phyloP scores from a whole-genome alignment of 1,140 invertebrate species.

The Conus betulinus region DNA sequence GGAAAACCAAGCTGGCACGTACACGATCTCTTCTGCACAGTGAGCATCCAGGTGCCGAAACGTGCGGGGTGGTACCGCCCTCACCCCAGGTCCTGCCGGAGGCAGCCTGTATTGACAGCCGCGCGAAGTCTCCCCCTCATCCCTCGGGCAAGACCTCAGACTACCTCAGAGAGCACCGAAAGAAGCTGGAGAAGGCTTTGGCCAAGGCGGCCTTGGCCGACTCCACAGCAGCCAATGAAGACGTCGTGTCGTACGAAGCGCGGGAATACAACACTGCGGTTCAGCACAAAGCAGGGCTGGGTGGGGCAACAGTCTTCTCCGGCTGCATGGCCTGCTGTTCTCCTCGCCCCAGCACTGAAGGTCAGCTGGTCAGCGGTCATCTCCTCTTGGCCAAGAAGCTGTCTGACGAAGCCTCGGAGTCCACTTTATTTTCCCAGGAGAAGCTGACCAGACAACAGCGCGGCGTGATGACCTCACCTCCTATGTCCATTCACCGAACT shows the following conservation, averaged over 20 bases:
- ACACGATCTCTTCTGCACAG: slow-evolving; percentile 58
- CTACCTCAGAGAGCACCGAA: slow-evolving; percentile 55
- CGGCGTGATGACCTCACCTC: background rate
- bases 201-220: background rate
- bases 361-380: slow-evolving; percentile 70
- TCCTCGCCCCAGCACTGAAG: slow-evolving; percentile 42
- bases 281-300: too few species aligned
- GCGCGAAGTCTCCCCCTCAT: slow-evolving; percentile 15
- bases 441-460: background rate
- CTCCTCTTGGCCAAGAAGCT: slow-evolving; percentile 74
- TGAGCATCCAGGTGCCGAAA: slow-evolving; percentile 22
- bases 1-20: slow-evolving; percentile 55
- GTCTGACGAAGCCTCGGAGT: slow-evolving; percentile 70
- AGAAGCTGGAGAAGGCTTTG: slow-evolving; percentile 52
- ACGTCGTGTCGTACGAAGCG: too few species aligned
- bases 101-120: background rate
- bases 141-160: slow-evolving; percentile 46
- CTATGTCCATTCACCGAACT: too few species aligned
- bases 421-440: slow-evolving; percentile 47
- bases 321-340: background rate
- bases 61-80: background rate
- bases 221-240: background rate
- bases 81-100: background rate
- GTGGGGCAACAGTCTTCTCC: too few species aligned
- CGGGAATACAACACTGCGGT: background rate